Evolutionary conservation across 2,113 vertebrate species (phyloP).

Genomic region (Platanista minor): DNA sequence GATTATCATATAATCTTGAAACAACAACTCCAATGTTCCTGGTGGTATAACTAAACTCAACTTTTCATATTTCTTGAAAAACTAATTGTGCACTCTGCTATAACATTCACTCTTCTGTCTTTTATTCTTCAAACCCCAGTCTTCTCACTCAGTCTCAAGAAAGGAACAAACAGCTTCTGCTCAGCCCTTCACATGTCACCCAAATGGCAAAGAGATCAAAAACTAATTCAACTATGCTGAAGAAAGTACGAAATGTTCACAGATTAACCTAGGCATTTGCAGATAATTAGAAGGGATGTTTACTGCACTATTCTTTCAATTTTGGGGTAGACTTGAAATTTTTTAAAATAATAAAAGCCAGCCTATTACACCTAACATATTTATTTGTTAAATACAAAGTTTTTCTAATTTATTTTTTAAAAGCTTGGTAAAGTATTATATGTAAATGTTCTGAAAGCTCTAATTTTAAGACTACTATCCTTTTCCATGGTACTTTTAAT

Average conservation of each 20-base stretch:
- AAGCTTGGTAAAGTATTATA: neutral
- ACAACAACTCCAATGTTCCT: neutral
- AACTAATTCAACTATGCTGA: neutral
- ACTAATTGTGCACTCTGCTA: neutral
- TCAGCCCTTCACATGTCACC: neutral
- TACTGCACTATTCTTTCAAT: neutral
- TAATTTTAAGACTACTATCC: slow-evolving; percentile 3
- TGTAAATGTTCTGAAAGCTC: neutral
- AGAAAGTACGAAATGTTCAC: neutral
- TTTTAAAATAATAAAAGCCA: slow-evolving; percentile 6
- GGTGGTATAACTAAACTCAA: neutral
- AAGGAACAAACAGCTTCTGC: neutral
- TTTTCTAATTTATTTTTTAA: neutral
- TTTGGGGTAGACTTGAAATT: neutral
- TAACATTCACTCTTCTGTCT: neutral
- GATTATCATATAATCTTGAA: neutral
- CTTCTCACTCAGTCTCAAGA: neutral
- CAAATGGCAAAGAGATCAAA: neutral
- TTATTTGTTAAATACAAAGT: neutral
- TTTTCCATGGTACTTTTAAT: neutral
- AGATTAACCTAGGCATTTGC: neutral
- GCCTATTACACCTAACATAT: neutral
- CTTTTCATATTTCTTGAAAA: neutral
- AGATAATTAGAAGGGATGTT: neutral
- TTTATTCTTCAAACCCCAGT: neutral